Base-by-base conservation (phyloP, 2,113 vertebrate genomes). In the Psephotus haematonotus region DNA sequence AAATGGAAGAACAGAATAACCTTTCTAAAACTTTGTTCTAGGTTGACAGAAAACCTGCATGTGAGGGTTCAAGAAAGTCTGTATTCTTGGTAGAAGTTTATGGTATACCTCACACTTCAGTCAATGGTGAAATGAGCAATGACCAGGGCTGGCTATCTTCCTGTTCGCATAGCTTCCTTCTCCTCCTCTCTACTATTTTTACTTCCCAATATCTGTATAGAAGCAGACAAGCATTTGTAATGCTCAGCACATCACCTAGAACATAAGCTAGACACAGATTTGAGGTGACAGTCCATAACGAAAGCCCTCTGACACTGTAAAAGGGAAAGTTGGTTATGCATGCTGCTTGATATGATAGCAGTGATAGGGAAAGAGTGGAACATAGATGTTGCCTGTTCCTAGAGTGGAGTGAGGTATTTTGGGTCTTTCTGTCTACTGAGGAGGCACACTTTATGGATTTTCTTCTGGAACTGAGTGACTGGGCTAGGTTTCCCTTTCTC, bases 361-460 rank as follows among this genome's bases (percentile, higher is more conserved):
- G 47, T 53, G 1, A 8, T 6, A 29, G 20, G 5, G 33, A 64
- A 75, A 71, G 13, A 39, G 7, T 18, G 12, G 10, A 67, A 11
- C 5, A 49, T 7, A 41, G 23, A 9, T 28, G 3, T 2, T 68
- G 8, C 8, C 33, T 39, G 11, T 8, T 44, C 16, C 18, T 80
- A 19, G 28, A 35, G 28, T 44, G 4, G 4, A 65, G 31, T 35
- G 14, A 18, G 6, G 1, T 41, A 37, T 53, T n/a, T 23, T 2
- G 17, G 7, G 12, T 52, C 5, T 25, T 85, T 82, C 31, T 74
- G 13, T 27, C 29, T 57, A 9, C 13, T 12, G 11, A 47, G 43
- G 22, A 52, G 22, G 5, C 7, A 63, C 4, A 53, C 3, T 35
- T 35, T 46, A 9, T 0, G 2, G 5, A 35, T 37, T n/a, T 82